Conservation (phyloP, 2,113 vertebrate genomes). For the Chrysochloris asiatica region DNA sequence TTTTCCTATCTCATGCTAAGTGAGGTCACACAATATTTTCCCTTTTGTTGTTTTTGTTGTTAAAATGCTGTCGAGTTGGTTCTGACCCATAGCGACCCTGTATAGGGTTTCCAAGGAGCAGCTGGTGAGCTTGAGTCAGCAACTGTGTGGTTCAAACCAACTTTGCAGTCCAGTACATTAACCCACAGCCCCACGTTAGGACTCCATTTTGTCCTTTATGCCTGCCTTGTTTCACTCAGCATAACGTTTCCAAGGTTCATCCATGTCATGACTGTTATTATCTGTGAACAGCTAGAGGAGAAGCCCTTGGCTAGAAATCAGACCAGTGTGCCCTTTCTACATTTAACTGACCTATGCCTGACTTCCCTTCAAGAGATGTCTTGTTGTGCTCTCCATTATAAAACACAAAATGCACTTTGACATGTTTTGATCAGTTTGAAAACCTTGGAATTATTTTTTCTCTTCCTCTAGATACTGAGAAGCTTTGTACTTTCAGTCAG, state of each 20-base stretch:
- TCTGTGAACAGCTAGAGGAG: neutral
- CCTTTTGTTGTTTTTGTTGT: neutral
- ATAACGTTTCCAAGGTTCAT: too few species aligned
- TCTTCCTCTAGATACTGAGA: conserved; percentile 91
- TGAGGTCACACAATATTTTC: neutral
- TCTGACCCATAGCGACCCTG: too few species aligned
- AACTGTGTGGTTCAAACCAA: too few species aligned
- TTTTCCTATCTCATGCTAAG: neutral
- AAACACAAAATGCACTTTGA: neutral
- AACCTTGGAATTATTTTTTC: conserved; percentile 11
- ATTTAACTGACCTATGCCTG: neutral
- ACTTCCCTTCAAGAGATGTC: conserved; percentile 24
- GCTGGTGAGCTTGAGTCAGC: too few species aligned
- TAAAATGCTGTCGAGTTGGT: neutral
- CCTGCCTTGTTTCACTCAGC: too few species aligned
- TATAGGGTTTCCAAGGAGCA: too few species aligned
- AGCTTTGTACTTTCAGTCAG: conserved; percentile 97
- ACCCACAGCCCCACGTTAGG: too few species aligned
- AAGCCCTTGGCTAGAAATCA: conserved; percentile 1
- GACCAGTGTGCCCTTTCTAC: neutral
- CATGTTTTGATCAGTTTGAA: neutral
- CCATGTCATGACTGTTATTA: too few species aligned
- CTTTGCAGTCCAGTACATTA: too few species aligned
- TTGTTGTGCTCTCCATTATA: neutral
- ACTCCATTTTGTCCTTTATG: too few species aligned